These are phyloP conservation scores for Oncorhynchus masou DNA, from an alignment of 2,113 vertebrate species.

Conservation along the genomic window DNA sequence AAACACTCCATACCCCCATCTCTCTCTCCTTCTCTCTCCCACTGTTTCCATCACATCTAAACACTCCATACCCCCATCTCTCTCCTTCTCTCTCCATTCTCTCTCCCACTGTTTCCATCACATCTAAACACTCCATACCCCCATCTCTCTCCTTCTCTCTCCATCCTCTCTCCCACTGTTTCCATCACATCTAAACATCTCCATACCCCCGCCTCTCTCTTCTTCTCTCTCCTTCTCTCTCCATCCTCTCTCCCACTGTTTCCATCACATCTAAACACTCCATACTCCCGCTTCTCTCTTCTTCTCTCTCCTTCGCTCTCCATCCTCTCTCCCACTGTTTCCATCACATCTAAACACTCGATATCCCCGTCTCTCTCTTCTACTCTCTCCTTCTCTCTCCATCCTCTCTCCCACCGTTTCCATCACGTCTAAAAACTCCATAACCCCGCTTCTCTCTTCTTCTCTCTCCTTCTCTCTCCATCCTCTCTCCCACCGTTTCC, in stretches of 20 bases:
- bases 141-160: too few species aligned
- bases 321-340: not conserved
- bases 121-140: not conserved
- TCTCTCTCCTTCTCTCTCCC: not conserved
- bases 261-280: not conserved
- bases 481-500: not conserved
- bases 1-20: not conserved
- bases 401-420: not conserved
- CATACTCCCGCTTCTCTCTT: not conserved
- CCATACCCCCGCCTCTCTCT: not conserved
- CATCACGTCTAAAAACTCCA: not conserved
- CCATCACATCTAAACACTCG: not conserved
- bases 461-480: not conserved
- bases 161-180: not conserved
- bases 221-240: not conserved
- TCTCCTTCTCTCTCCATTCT: not conserved
- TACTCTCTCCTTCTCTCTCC: too few species aligned
- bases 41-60: not conserved
- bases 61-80: not conserved
- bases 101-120: not conserved
- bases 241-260: not conserved
- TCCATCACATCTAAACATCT: not conserved
- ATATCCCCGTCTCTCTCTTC: too few species aligned
- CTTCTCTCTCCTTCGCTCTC: not conserved
- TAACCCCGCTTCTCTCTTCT: not conserved